Base-by-base conservation (phyloP, 2,113 vertebrate genomes). In the Todiramphus chloris region DNA sequence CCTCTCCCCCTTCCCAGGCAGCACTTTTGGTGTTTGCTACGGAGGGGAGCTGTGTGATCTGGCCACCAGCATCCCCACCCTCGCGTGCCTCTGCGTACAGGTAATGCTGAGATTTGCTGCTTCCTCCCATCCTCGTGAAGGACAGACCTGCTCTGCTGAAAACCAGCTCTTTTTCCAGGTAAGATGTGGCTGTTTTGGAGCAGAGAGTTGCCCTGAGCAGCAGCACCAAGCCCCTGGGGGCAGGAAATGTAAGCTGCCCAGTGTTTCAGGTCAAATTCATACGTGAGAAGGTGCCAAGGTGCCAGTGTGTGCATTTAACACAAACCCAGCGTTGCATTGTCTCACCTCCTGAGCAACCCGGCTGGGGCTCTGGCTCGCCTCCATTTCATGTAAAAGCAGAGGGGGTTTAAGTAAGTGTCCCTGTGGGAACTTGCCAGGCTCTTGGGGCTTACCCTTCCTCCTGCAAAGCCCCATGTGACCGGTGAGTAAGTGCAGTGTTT, bases 401-500 rank as follows among this genome's bases (percentile, higher is more conserved):
- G 33, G 4, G 39, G 11, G 2, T 88, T 75, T 37, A 39, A 50
- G 68, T 18, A 12, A 63, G 30, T 33, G 91, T 87, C 79, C 84
- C 59, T 85, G 39, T 2, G 33, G 83, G 96, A 94, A 77, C 88
- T 84, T 72, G 90, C 76, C 46, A 3, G 0, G 56, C 55, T 93
- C 64, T 70, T 3, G 16, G 85, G 69, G 68, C 43, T 96, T 89
- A 91, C 76, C 93, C 92, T 94, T 96, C 92, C 90, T 88, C 88
- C 89, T 83, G 83, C 85, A 39, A 37, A 43, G 28, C 64, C 85
- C 76, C 96, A 96, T 94, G 96, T 97, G 96, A 96, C 76, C 9
- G 11, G 76, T 91, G 93, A 96, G 85, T 95, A 95, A 95, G 93
- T 60, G 72, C 92, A 90, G 87, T 37, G 79, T 67, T 96, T 94